phyloP scores from a whole-genome alignment of 2,113 vertebrate species.

The Caracal caracal region DNA sequence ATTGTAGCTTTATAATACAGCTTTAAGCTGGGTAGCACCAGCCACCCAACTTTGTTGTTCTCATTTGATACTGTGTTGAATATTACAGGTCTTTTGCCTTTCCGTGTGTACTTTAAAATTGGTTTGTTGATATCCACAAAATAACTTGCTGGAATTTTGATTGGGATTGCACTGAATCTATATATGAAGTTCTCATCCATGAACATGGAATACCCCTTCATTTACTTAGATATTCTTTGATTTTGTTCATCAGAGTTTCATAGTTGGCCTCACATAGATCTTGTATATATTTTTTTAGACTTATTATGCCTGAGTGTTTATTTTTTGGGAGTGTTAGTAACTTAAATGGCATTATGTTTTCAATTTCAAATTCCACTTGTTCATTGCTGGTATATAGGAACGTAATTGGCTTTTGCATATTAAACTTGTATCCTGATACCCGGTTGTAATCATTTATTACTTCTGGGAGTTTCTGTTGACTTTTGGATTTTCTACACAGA shows the following conservation, averaged over 20 bases:
- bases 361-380: background rate
- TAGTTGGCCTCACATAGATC: background rate
- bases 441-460: no score
- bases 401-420: background rate
- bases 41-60: background rate
- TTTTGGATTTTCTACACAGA: background rate
- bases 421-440: background rate
- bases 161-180: background rate
- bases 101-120: background rate
- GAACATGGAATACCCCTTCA: background rate
- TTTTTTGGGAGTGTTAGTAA: background rate
- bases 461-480: background rate
- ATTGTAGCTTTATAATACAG: background rate
- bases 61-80: background rate
- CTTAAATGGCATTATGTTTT: background rate
- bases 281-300: background rate
- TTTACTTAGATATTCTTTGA: background rate
- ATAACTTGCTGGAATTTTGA: background rate
- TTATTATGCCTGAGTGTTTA: background rate
- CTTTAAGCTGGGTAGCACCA: background rate
- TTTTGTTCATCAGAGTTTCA: background rate
- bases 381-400: background rate
- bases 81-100: background rate
- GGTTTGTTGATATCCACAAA: background rate
- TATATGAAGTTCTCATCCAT: background rate